Conservation (phyloP, 2,888 invertebrate species). For the Arrhopalites spinosus region DNA sequence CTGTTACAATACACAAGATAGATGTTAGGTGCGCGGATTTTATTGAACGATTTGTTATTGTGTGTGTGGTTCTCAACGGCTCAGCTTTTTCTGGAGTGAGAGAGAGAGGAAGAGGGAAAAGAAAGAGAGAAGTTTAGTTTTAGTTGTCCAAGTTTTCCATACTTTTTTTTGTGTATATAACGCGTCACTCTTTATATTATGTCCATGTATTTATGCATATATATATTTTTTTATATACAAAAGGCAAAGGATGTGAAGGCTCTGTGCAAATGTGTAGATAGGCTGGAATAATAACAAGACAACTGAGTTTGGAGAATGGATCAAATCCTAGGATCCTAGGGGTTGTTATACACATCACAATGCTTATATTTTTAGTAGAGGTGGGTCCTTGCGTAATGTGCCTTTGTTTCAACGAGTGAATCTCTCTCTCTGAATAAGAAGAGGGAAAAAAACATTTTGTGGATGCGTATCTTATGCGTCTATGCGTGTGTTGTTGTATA, state of each 20-base stretch:
- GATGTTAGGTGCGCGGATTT: conserved; percentile 39
- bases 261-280: conserved; percentile 13
- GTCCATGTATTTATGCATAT: too few relatives aligned
- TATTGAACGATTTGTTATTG: conserved; percentile 39
- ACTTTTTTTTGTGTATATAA: not conserved
- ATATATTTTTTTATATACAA: too few relatives aligned
- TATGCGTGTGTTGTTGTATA: too few relatives aligned
- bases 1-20: conserved; percentile 25
- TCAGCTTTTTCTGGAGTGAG: not conserved
- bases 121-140: conserved; percentile 15
- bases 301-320: conserved; percentile 10
- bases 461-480: too few relatives aligned
- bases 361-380: conserved; percentile 11
- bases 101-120: conserved; percentile 6
- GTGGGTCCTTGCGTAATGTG: conserved; percentile 4
- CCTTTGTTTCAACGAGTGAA: conserved; percentile 9
- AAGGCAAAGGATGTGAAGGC: not conserved
- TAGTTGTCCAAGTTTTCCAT: conserved; percentile 21
- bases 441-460: too few relatives aligned
- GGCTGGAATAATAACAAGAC: conserved; percentile 11
- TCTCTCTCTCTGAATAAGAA: not conserved
- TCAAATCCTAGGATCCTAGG: conserved; percentile 8
- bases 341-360: not conserved
- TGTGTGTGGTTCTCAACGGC: not conserved
- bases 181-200: too few relatives aligned